A percentile compares a stretch with the other conserved stretches of the same genome.
Conservation (phyloP, 2,113 vertebrate species). For the Macaca nemestrina region DNA sequence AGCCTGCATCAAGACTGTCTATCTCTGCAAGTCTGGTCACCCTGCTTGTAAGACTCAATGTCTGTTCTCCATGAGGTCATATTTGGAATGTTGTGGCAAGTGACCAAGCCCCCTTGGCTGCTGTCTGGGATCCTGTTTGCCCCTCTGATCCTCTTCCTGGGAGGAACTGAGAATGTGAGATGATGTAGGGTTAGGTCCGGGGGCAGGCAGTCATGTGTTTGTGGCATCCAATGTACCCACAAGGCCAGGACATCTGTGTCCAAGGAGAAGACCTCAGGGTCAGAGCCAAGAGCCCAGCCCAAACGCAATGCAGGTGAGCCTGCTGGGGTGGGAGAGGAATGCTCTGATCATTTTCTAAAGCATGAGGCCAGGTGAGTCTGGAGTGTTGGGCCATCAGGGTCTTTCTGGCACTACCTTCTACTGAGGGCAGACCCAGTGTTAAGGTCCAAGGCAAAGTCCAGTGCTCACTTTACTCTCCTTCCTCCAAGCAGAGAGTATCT, state of each 20-base stretch:
- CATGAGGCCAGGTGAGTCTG: too few relatives aligned
- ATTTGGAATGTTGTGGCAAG: neutral
- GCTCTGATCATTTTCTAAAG: neutral
- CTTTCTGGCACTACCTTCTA: neutral
- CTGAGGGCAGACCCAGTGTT: neutral
- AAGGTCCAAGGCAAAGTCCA: neutral
- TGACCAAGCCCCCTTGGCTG: neutral
- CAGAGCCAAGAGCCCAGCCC: neutral
- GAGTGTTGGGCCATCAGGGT: neutral
- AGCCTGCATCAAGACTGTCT: neutral
- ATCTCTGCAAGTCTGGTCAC: neutral
- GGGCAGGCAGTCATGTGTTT: neutral
- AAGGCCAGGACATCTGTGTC: neutral
- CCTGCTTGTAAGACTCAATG: neutral
- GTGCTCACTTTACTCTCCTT: neutral
- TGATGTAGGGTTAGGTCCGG: neutral
- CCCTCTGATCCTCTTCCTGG: neutral
- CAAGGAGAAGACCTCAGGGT: neutral
- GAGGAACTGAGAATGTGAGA: neutral
- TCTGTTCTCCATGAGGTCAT: neutral
- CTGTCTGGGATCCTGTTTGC: neutral
- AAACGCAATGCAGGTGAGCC: neutral
- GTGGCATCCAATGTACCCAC: neutral
- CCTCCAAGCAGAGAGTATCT: too few relatives aligned
- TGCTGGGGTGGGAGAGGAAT: neutral